Evolutionary conservation across 30 jellyfish, hydroid and myxozoan genomes (phyloP).

Genomic region (Sanderia malayensis): DNA sequence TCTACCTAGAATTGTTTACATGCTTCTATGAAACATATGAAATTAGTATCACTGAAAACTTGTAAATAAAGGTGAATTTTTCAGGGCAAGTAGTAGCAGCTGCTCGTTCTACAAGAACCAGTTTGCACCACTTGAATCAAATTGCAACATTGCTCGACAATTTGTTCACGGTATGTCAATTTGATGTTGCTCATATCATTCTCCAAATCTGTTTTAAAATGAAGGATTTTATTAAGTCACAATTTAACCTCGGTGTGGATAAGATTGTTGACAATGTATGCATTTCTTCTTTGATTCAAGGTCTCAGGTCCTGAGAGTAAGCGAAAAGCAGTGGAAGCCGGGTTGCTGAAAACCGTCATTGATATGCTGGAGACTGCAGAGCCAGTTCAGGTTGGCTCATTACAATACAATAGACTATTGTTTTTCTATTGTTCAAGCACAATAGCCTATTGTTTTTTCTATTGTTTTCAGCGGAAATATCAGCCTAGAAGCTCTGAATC

Average conservation of each 20-base stretch:
- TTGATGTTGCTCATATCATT: too few relatives aligned
- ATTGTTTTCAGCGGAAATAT: too few relatives aligned
- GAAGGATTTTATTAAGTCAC: too few relatives aligned
- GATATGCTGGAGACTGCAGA: constrained; percentile 94
- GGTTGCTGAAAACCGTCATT: constrained; percentile 88
- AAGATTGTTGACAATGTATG: too few relatives aligned
- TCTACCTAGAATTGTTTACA: too few relatives aligned
- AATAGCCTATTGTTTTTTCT: too few relatives aligned
- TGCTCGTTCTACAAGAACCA: constrained; percentile 70
- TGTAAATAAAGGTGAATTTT: not conserved
- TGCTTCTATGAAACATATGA: not conserved
- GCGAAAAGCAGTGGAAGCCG: constrained; percentile 87
- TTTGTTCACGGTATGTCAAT: constrained; percentile 70
- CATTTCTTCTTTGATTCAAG: constrained; percentile 19
- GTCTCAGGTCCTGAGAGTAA: constrained; percentile 88
- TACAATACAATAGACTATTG: too few relatives aligned
- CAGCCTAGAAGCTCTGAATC: too few relatives aligned
- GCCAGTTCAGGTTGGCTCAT: constrained; percentile 88
- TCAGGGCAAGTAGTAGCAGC: constrained; percentile 80
- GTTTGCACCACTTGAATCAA: constrained; percentile 59
- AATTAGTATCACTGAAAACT: not conserved
- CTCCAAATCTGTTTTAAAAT: too few relatives aligned
- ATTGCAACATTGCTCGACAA: constrained; percentile 78
- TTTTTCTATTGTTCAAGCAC: too few relatives aligned
- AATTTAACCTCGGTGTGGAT: too few relatives aligned